Evolutionary conservation across 2,113 vertebrate genomes (phyloP).

Genomic region (Todiramphus chloris): DNA sequence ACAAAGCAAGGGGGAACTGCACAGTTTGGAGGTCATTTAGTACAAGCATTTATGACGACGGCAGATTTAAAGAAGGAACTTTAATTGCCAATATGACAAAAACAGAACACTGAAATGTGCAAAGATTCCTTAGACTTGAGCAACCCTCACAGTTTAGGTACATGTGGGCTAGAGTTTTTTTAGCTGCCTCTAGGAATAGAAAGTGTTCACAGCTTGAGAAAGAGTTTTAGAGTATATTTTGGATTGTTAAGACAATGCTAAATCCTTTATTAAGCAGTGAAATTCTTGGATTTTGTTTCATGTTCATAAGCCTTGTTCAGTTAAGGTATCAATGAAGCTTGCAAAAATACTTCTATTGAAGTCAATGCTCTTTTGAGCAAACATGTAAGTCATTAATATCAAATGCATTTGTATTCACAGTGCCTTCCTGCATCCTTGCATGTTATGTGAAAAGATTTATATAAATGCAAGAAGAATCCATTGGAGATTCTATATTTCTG

Average conservation of each 20-base stretch:
- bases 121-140: background rate
- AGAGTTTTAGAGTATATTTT: background rate
- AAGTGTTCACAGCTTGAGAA: background rate
- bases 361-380: background rate
- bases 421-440: background rate
- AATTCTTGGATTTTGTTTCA: background rate
- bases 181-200: background rate
- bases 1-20: background rate
- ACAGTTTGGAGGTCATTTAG: background rate
- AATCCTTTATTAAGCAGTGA: background rate
- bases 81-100: background rate
- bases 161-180: background rate
- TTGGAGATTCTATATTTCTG: background rate
- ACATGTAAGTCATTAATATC: background rate
- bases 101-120: background rate
- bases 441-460: background rate
- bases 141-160: background rate
- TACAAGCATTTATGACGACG: background rate
- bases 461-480: background rate
- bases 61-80: background rate
- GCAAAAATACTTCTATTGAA: background rate
- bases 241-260: background rate
- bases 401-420: background rate
- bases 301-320: background rate
- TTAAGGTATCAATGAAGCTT: background rate